These are phyloP conservation scores for Herpailurus yagouaroundi DNA, from an alignment of 2,113 vertebrate genomes.

Conservation along the genomic window DNA sequence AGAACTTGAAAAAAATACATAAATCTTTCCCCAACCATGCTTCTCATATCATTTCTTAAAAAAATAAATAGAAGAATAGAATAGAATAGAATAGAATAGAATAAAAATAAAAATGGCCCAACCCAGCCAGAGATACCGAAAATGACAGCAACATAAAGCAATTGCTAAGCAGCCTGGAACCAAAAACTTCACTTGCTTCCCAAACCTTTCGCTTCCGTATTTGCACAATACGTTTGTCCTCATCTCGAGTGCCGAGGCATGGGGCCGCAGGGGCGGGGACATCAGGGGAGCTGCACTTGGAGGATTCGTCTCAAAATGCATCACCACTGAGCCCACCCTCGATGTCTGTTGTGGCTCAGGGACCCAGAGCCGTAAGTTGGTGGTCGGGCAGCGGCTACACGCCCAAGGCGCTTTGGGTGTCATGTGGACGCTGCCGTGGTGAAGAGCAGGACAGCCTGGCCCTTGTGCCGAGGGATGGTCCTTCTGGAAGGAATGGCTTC, in stretches of 20 bases:
- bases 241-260: not conserved
- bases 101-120: not conserved
- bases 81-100: too few relatives aligned
- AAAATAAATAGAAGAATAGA: too few relatives aligned
- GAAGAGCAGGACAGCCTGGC: too few relatives aligned
- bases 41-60: too few relatives aligned
- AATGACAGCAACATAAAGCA: not conserved
- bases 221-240: not conserved
- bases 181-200: not conserved
- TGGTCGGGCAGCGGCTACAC: not conserved
- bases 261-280: too few relatives aligned
- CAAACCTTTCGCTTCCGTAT: not conserved
- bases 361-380: not conserved
- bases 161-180: not conserved
- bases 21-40: too few relatives aligned
- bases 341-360: fast-evolving
- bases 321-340: too few relatives aligned
- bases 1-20: too few relatives aligned
- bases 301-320: not conserved
- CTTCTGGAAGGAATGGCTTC: not conserved
- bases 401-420: not conserved
- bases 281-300: too few relatives aligned
- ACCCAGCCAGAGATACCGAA: not conserved
- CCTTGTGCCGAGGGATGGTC: not conserved
- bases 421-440: not conserved